phyloP scores from a whole-genome alignment of 2,797 vertebrate genomes.

The Neopelma chrysocephalum region DNA sequence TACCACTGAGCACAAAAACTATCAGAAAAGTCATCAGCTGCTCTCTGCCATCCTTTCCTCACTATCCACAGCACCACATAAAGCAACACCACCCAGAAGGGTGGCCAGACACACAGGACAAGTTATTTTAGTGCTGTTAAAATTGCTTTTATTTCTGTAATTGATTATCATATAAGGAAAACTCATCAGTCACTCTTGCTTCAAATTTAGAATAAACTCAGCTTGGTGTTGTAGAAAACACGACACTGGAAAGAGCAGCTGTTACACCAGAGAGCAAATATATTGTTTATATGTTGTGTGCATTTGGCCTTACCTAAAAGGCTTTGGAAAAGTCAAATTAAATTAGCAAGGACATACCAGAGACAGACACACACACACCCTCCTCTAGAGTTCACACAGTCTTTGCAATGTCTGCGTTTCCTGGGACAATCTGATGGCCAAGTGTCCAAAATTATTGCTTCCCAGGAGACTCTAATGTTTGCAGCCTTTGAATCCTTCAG shows the following conservation, averaged over 20 bases:
- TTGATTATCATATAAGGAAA: neutral
- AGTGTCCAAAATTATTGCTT: neutral
- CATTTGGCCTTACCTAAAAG: neutral
- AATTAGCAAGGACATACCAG: neutral
- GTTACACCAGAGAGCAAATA: neutral
- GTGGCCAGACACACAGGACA: neutral
- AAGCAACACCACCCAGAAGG: neutral
- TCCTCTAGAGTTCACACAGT: too few relatives aligned
- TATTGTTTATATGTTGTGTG: neutral
- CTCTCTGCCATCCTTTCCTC: neutral
- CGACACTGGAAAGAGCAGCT: neutral
- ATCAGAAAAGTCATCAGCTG: neutral
- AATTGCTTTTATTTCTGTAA: neutral
- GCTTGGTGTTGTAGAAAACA: neutral
- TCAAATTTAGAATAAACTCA: neutral
- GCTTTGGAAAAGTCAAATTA: neutral
- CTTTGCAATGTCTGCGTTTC: neutral
- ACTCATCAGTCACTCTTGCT: neutral
- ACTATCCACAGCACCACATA: accelerated
- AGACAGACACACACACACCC: neutral
- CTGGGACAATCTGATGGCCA: neutral
- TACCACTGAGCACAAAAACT: neutral
- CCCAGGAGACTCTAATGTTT: neutral
- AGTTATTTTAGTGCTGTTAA: neutral
- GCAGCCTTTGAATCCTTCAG: neutral